Percentiles rank a stretch among this genome's conserved stretches.
These are phyloP conservation scores for Drosophila persimilis DNA, from an alignment of 1,140 invertebrate species.

Conservation along the genomic window DNA sequence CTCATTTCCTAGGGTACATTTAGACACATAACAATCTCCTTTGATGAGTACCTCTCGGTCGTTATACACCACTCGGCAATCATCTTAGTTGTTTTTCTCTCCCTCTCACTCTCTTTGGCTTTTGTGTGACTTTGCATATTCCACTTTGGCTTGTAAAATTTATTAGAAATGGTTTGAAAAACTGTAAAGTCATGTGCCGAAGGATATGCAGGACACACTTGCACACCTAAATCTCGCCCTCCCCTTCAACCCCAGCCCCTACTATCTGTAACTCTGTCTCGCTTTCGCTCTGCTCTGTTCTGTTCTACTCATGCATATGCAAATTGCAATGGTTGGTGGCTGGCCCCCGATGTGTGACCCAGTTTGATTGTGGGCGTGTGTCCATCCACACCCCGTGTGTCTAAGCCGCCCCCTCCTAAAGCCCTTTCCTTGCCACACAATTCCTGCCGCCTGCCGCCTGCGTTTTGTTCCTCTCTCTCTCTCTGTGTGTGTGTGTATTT, in stretches of 20 bases:
- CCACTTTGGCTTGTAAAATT: slow-evolving; percentile 53
- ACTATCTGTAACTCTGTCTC: not conserved
- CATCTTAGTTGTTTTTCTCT: too few relatives aligned
- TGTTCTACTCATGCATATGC: slow-evolving; percentile 68
- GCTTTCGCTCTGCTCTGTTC: slow-evolving; percentile 8
- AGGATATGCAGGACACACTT: slow-evolving; percentile 48
- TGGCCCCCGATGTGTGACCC: slow-evolving; percentile 50
- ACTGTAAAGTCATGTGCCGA: slow-evolving; percentile 62
- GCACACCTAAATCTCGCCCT: slow-evolving; percentile 17
- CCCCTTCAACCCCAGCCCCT: not conserved
- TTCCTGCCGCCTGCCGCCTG: slow-evolving; percentile 32
- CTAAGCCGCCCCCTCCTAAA: not conserved
- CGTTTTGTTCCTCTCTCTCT: slow-evolving; percentile 30
- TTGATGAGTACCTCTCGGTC: too few relatives aligned
- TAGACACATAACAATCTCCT: too few relatives aligned
- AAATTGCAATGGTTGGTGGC: slow-evolving; percentile 65
- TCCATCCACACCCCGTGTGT: slow-evolving; percentile 17
- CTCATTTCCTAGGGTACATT: too few relatives aligned
- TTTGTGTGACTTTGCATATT: slow-evolving; percentile 71
- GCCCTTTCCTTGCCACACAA: slow-evolving; percentile 4
- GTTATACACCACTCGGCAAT: too few relatives aligned
- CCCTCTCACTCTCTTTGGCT: slow-evolving; percentile 12
- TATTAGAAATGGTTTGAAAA: slow-evolving; percentile 75
- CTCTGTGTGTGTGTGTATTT: slow-evolving; percentile 21
- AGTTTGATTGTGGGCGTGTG: slow-evolving; percentile 74